These are phyloP conservation scores for Meandrusa payeni DNA, from an alignment of 2,888 invertebrate species.

Conservation along the genomic window DNA sequence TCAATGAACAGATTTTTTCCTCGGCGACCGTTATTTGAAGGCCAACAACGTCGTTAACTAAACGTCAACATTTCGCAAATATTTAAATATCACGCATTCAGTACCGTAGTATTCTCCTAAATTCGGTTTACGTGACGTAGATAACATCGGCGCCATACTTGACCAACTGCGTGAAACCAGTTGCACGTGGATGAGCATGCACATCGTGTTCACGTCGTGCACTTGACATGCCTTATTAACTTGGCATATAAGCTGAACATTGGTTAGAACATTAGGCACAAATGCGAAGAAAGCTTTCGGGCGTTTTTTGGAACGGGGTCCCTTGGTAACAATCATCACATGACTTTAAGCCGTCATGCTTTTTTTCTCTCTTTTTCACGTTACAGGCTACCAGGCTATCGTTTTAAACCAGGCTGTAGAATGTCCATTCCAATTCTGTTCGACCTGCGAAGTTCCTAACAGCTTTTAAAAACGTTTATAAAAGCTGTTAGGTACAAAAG, in stretches of 20 bases:
- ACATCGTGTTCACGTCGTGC: slow-evolving; percentile 27
- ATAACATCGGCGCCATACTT: slow-evolving; percentile 60
- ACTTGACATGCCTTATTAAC: slow-evolving; percentile 46
- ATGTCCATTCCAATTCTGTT: too few relatives aligned
- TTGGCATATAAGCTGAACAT: slow-evolving; percentile 39
- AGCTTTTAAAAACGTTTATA: too few relatives aligned
- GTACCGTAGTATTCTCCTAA: slow-evolving; percentile 50
- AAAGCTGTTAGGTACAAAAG: too few relatives aligned
- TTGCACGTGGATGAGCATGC: slow-evolving; percentile 42
- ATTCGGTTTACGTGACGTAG: slow-evolving; percentile 63
- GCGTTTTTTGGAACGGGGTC: too few relatives aligned
- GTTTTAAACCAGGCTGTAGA: too few relatives aligned
- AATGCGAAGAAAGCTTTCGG: too few relatives aligned
- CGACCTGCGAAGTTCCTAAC: too few relatives aligned
- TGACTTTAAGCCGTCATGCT: too few relatives aligned
- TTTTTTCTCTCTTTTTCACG: too few relatives aligned
- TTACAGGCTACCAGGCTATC: too few relatives aligned
- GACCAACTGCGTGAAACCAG: slow-evolving; percentile 63
- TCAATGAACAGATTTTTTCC: background rate
- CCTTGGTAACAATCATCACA: too few relatives aligned
- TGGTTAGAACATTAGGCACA: too few relatives aligned
- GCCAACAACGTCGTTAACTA: background rate
- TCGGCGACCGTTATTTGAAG: background rate
- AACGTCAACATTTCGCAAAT: background rate
- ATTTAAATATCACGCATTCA: slow-evolving; percentile 35